Base-by-base conservation (phyloP, 2,113 vertebrate species). In the Perca fluviatilis region DNA sequence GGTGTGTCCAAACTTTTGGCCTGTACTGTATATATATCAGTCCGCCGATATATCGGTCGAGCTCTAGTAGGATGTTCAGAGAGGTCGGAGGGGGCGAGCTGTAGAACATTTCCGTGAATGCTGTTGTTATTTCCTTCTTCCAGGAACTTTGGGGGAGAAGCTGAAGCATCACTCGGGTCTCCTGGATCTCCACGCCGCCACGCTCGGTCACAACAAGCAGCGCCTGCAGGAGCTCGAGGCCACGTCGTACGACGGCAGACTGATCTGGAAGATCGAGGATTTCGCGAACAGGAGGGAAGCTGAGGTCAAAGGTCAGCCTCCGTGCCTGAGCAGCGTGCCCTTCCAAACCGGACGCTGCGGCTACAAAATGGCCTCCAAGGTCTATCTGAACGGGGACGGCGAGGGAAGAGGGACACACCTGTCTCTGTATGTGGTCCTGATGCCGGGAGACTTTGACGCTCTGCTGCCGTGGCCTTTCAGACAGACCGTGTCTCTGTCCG, bases 201-300 rank as follows among this genome's bases (percentile, higher is more conserved):
- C 87, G 78, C 83, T 91, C 67, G 65, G 5, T 23, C 54, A 16
- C 6, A 86, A 88, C 46, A 18, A 74, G 60, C 67, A 68, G 64
- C 87, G 50, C 51, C 87, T 89, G 64, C 56, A 78, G 54, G 95
- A 97, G 79, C 94, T 99, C 5, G 97, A 97, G 89, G 94, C 94
- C 0, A 96, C 96, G 0, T 96, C 97, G 62, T 97, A 96, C 51
- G 96, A 95, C 0, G 97, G 97, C 5, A 97, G 96, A 86, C 94
- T 98, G 72, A 97, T 99, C 86, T 99, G 97, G 97, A 99, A 99
- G 92, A 96, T 98, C 89, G 93, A 95, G 0, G 96, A 97, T 86
- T 98, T 97, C 82, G 93, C 83, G 79, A 87, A 83, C 83, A 96
- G 89, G 91, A 96, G 96, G 53, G 95, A 94, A 23, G 95, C 96